Percentiles rank a stretch among this genome's conserved stretches.
Evolutionary conservation across 2,113 vertebrate species (phyloP).

Genomic region (Oceanodroma tethys): DNA sequence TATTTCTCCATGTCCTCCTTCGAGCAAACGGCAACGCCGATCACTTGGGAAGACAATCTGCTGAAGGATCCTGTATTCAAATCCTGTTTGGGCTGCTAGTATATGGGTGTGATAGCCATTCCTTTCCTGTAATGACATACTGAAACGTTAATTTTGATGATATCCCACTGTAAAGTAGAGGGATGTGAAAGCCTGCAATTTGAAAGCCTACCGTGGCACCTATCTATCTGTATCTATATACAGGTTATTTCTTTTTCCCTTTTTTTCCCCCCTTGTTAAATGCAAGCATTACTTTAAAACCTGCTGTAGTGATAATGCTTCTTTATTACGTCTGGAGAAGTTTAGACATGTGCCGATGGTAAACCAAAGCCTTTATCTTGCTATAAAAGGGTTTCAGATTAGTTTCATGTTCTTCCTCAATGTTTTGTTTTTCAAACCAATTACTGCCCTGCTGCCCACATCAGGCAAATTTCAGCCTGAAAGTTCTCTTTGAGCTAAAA

Average conservation of each 20-base stretch:
- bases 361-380: background rate
- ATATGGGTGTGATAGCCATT: background rate
- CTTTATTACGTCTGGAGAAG: constrained; percentile 11
- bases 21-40: background rate
- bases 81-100: background rate
- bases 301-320: background rate
- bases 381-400: constrained; percentile 18
- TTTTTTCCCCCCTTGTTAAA: background rate
- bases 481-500: background rate
- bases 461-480: background rate
- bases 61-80: background rate
- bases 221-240: background rate
- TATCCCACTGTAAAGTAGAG: background rate
- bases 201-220: background rate
- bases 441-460: constrained; percentile 19
- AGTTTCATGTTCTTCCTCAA: background rate
- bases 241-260: background rate
- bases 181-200: background rate
- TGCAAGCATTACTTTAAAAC: no score
- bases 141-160: background rate
- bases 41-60: background rate
- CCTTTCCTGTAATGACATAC: background rate
- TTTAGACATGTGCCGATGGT: background rate
- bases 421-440: background rate
- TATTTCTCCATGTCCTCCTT: background rate